phyloP scores from a whole-genome alignment of 2,113 vertebrate species.

The Chionis minor region DNA sequence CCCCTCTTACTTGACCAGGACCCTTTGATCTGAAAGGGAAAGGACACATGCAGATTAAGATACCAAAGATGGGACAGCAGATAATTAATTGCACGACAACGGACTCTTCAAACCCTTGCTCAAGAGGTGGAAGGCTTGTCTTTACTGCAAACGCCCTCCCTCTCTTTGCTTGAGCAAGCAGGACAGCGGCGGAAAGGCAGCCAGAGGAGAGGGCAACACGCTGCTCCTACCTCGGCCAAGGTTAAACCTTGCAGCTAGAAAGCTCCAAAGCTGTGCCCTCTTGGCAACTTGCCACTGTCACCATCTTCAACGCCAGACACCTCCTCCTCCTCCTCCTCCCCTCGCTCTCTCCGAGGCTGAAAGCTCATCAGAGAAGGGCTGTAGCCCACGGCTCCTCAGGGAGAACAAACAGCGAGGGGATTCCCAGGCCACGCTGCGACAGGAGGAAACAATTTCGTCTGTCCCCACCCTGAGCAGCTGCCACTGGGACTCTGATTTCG shows the following conservation, averaged over 20 bases:
- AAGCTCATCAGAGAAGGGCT: background rate
- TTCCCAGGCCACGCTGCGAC: background rate
- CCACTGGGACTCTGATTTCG: background rate
- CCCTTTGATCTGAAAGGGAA: slow-evolving; percentile 87
- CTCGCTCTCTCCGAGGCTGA: background rate
- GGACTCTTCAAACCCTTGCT: background rate
- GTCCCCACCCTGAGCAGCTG: background rate
- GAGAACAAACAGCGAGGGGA: background rate
- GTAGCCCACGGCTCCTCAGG: background rate
- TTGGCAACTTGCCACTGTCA: background rate
- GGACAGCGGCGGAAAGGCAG: background rate
- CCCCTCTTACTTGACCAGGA: slow-evolving; percentile 93
- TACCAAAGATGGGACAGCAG: rapidly evolving
- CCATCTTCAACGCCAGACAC: background rate
- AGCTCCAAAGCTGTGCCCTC: background rate
- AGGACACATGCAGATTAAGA: background rate
- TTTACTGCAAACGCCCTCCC: background rate
- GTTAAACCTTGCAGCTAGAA: background rate
- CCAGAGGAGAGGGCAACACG: background rate
- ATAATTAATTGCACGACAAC: rapidly evolving
- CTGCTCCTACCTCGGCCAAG: background rate
- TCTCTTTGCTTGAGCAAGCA: background rate
- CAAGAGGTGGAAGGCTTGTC: background rate
- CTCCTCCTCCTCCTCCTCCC: background rate
- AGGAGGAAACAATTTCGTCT: background rate